A percentile compares a stretch with the other conserved stretches of the same genome.
Evolutionary conservation across 2,888 invertebrate genomes (phyloP).

Genomic region (Biston stratarius): DNA sequence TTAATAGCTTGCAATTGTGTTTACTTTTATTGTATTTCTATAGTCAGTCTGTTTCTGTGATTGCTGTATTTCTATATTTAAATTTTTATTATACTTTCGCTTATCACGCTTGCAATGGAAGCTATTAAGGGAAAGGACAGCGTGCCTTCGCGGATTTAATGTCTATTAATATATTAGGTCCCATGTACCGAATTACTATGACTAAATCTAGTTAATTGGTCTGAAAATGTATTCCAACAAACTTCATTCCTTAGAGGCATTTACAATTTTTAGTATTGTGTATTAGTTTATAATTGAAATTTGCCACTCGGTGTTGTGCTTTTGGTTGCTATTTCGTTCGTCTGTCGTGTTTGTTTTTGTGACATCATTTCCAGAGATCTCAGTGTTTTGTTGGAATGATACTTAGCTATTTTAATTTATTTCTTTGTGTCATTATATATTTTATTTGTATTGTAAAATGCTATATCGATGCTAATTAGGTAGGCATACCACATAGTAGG

Average conservation of each 20-base stretch:
- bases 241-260: constrained; percentile 70
- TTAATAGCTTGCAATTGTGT: background rate
- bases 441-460: constrained; percentile 32
- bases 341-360: constrained; percentile 38
- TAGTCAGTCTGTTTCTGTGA: background rate
- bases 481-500: constrained; percentile 36
- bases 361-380: constrained; percentile 60
- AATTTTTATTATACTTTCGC: no score
- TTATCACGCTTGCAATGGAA: background rate
- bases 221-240: constrained; percentile 51
- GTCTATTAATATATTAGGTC: background rate
- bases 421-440: constrained; percentile 40
- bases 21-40: background rate
- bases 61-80: no score
- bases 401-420: constrained; percentile 39
- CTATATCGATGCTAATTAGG: constrained; percentile 40
- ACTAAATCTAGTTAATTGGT: constrained; percentile 41
- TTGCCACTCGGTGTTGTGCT: constrained; percentile 50
- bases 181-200: background rate
- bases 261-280: constrained; percentile 50
- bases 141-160: background rate
- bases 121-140: background rate
- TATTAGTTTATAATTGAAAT: constrained; percentile 36
- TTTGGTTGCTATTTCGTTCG: constrained; percentile 49
- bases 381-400: constrained; percentile 55